These are phyloP conservation scores for Xenopus borealis DNA, from an alignment of 2,113 vertebrate species.

Conservation along the genomic window DNA sequence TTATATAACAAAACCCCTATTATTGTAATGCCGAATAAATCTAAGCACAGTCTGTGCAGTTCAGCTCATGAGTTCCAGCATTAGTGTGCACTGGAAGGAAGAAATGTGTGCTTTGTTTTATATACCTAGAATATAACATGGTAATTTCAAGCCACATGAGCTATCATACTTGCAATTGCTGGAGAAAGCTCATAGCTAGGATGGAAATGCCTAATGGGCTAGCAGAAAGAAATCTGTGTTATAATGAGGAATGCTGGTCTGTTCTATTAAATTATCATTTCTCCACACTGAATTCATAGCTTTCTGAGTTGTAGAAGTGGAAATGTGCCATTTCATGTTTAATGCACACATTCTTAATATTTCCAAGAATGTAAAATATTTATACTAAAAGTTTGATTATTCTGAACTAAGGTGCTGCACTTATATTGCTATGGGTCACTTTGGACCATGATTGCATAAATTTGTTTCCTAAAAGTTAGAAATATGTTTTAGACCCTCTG, in stretches of 20 bases:
- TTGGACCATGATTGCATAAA: too few relatives aligned
- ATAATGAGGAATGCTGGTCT: not conserved
- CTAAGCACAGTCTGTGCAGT: not conserved
- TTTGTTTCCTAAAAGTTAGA: too few relatives aligned
- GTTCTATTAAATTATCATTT: not conserved
- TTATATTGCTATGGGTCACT: too few relatives aligned
- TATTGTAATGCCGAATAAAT: not conserved
- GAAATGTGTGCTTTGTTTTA: conserved; percentile 5
- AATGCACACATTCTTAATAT: too few relatives aligned
- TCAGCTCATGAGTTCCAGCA: not conserved
- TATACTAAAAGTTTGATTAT: too few relatives aligned
- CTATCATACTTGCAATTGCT: not conserved
- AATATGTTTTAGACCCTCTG: too few relatives aligned
- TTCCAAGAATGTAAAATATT: too few relatives aligned
- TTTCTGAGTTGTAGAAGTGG: too few relatives aligned
- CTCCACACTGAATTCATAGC: too few relatives aligned
- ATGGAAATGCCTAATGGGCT: conserved; percentile 3
- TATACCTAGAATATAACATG: not conserved
- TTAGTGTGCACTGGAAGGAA: not conserved
- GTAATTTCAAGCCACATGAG: not conserved
- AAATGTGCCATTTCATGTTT: too few relatives aligned
- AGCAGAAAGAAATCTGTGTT: not conserved
- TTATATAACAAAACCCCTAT: not conserved
- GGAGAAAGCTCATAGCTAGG: not conserved
- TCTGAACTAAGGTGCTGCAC: too few relatives aligned